These are phyloP conservation scores for Electrophaes corylata DNA, from an alignment of 2,888 invertebrate genomes.

Conservation along the genomic window DNA sequence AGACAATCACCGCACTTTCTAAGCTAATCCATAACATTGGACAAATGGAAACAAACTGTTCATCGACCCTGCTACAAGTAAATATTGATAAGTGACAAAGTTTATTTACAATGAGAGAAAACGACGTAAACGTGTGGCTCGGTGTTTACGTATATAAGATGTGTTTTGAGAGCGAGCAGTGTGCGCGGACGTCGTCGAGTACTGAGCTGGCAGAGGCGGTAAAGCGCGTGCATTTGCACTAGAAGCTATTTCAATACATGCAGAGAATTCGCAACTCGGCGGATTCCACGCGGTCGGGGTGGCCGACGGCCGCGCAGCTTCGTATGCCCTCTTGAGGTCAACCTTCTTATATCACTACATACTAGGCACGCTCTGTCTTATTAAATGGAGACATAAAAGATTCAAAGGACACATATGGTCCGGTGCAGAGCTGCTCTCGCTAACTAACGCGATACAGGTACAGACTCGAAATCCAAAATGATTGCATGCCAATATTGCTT, in stretches of 20 bases:
- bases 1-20: slow-evolving; percentile 38
- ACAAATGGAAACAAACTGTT: slow-evolving; percentile 41
- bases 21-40: slow-evolving; percentile 30
- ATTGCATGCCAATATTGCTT: too few relatives aligned
- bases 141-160: slow-evolving; percentile 60
- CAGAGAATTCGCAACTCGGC: slow-evolving; percentile 73
- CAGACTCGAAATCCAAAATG: not conserved
- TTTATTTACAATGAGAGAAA: slow-evolving; percentile 40
- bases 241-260: slow-evolving; percentile 78
- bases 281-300: slow-evolving; percentile 61
- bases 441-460: not conserved
- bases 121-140: slow-evolving; percentile 50
- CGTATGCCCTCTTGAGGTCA: slow-evolving; percentile 55
- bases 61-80: slow-evolving; percentile 51
- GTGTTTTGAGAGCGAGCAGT: slow-evolving; percentile 60
- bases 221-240: slow-evolving; percentile 62
- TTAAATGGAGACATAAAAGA: slow-evolving; percentile 4
- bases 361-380: slow-evolving; percentile 13
- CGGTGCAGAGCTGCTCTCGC: not conserved
- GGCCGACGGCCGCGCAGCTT: slow-evolving; percentile 42
- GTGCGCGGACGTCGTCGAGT: slow-evolving; percentile 60
- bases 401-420: not conserved
- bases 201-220: slow-evolving; percentile 64
- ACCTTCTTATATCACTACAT: slow-evolving; percentile 40
- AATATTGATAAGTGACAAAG: slow-evolving; percentile 63